Base-by-base conservation (phyloP, 2,113 vertebrate genomes). In the Menura novaehollandiae region DNA sequence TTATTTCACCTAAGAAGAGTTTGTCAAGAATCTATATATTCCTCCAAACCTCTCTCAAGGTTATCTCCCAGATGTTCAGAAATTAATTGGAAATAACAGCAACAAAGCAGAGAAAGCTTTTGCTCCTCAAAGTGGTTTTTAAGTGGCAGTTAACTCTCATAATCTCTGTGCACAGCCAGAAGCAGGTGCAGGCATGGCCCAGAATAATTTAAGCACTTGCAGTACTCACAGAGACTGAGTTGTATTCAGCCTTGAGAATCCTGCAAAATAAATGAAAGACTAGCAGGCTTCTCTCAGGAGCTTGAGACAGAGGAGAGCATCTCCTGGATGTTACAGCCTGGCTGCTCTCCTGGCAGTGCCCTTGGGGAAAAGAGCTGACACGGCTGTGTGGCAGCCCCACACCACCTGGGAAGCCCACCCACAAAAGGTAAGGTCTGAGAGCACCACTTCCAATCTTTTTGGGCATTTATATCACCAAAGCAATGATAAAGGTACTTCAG, bases 301-400 rank as follows among this genome's bases (percentile, higher is more conserved):
- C 10, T 7, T 7, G 6, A 49, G 11, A 9, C 6, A 80, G 59
- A 72, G 33, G 64, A 35, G 15, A 24, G 8, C 2, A 0, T 69
- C 73, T 60, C 49, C 35, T 68, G 60, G 23, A 19, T 6, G 1
- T 51, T 44, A 6, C 33, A 73, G 35, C 39, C 47, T 87, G 37
- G 47, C 82, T 75, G 53, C 56, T 71, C 15, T 43, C 32, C 30
- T 26, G 47, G 16, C 37, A 81, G 35, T 17, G 26, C 46, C 47
- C 35, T 41, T 6, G 11, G 21, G 18, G 7, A 56, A 43, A 56
- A 52, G 19, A 32, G 23, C 20, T 87, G 52, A 28, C 41, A 10
- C 0, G 0, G 52, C 23, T 67, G 4, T 10, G 13, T 44, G 74
- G 44, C 43, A 39, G 28, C 23, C n/a, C 63, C 53, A 43, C 33